Evolutionary conservation across 2,888 invertebrate genomes (phyloP).

Genomic region (Caenorhabditis wallacei): DNA sequence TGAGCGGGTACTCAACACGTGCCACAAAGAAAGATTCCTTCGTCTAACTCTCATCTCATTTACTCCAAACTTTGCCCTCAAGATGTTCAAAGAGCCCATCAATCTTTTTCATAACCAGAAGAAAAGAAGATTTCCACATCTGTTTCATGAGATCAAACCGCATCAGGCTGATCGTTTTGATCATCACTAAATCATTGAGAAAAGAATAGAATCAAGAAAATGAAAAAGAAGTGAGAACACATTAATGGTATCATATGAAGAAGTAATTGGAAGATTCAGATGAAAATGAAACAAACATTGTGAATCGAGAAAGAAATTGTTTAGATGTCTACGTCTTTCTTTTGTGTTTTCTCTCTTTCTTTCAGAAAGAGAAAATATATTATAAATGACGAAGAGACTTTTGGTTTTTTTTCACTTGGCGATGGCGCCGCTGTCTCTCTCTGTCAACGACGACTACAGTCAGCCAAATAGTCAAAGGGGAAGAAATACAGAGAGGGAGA

Average conservation of each 20-base stretch:
- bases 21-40: slow-evolving; percentile 14
- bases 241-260: not conserved
- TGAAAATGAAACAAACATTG: slow-evolving; percentile 48
- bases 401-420: slow-evolving; percentile 47
- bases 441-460: slow-evolving; percentile 59
- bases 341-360: slow-evolving; percentile 38
- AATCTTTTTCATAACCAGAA: slow-evolving; percentile 3
- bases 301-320: slow-evolving; percentile 25
- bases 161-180: not conserved
- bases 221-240: not conserved
- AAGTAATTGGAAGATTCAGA: slow-evolving; percentile 26
- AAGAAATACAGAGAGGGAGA: slow-evolving; percentile 27
- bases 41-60: not conserved
- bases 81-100: slow-evolving; percentile 7
- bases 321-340: slow-evolving; percentile 26
- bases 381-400: slow-evolving; percentile 34
- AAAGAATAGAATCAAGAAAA: not conserved
- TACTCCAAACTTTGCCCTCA: slow-evolving; percentile 1
- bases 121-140: not conserved
- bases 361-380: slow-evolving; percentile 55
- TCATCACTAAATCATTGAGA: not conserved
- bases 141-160: slow-evolving; percentile 2
- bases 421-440: slow-evolving; percentile 40
- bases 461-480: slow-evolving; percentile 52
- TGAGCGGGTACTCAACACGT: slow-evolving; percentile 22